A percentile compares a stretch with the other conserved stretches of the same genome.
Conservation (phyloP, 2,888 invertebrate species). For the Rhingia campestris region DNA sequence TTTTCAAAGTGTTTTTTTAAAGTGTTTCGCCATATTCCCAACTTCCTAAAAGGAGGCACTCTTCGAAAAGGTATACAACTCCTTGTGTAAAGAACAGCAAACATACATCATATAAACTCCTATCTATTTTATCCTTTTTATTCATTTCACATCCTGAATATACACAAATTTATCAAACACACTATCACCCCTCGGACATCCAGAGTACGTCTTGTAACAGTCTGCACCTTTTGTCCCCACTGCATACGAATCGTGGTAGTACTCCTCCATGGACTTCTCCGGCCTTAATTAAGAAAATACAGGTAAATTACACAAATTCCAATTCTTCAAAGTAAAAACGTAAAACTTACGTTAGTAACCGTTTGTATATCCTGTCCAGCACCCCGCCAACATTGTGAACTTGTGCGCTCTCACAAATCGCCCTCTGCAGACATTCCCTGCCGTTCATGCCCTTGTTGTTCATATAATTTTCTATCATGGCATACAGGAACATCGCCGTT, state of each 20-base stretch:
- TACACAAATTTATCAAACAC: conserved; percentile 61
- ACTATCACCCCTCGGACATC: conserved; percentile 50
- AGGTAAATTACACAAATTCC: background rate
- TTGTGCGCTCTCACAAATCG: conserved; percentile 67
- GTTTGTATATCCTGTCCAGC: conserved; percentile 51
- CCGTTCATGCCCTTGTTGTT: conserved; percentile 55
- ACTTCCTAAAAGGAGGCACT: no score
- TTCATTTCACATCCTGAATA: conserved; percentile 34
- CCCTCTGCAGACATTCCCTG: conserved; percentile 58
- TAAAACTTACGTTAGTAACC: conserved; percentile 57
- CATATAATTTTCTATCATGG: conserved; percentile 58
- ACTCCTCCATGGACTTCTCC: conserved; percentile 46
- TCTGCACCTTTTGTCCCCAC: conserved; percentile 50
- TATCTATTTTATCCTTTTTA: conserved; percentile 4
- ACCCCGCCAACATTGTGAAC: conserved; percentile 55
- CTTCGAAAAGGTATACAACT: no score
- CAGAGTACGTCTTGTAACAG: conserved; percentile 43
- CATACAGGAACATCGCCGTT: conserved; percentile 58
- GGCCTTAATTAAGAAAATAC: conserved; percentile 20
- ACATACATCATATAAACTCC: no score
- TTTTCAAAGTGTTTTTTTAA: no score
- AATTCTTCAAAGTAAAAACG: background rate
- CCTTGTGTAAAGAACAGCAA: no score
- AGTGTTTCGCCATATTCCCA: no score
- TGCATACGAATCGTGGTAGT: conserved; percentile 53